phyloP scores from a whole-genome alignment of 1,140 invertebrate genomes.

The Zaprionus ghesquierei region DNA sequence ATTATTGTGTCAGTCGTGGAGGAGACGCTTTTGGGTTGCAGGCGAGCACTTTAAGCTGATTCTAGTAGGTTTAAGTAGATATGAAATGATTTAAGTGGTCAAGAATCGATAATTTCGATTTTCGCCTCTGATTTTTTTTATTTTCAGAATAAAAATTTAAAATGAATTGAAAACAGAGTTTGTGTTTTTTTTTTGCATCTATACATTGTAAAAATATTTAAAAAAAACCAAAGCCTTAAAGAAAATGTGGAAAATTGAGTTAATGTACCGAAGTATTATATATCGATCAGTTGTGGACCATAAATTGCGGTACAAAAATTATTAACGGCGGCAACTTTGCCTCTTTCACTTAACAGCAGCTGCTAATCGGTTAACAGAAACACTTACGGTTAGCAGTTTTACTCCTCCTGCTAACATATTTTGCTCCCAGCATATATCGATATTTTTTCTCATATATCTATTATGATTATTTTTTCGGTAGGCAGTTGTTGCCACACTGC shows the following conservation, averaged over 20 bases:
- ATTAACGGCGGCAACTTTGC: too few relatives aligned
- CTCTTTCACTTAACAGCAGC: neutral
- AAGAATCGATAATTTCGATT: neutral
- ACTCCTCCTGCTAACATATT: neutral
- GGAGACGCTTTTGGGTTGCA: neutral
- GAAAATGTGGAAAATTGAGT: too few relatives aligned
- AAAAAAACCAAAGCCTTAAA: too few relatives aligned
- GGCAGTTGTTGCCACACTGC: conserved; percentile 83
- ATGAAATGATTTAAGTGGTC: neutral
- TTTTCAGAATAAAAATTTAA: too few relatives aligned
- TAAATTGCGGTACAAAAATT: too few relatives aligned
- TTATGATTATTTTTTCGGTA: neutral
- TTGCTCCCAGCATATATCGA: neutral
- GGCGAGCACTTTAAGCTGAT: neutral
- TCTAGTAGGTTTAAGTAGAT: neutral
- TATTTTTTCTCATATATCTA: neutral
- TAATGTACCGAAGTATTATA: neutral
- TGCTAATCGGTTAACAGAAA: neutral
- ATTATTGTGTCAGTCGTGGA: conserved; percentile 52
- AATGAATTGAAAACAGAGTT: too few relatives aligned
- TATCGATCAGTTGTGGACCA: neutral
- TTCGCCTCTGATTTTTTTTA: too few relatives aligned
- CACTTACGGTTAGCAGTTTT: neutral
- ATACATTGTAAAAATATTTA: too few relatives aligned
- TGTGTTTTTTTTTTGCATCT: too few relatives aligned